A percentile compares a stretch with the other conserved stretches of the same genome.
Evolutionary conservation across 2,888 invertebrate species (phyloP).

Genomic region (Tigriopus californicus): DNA sequence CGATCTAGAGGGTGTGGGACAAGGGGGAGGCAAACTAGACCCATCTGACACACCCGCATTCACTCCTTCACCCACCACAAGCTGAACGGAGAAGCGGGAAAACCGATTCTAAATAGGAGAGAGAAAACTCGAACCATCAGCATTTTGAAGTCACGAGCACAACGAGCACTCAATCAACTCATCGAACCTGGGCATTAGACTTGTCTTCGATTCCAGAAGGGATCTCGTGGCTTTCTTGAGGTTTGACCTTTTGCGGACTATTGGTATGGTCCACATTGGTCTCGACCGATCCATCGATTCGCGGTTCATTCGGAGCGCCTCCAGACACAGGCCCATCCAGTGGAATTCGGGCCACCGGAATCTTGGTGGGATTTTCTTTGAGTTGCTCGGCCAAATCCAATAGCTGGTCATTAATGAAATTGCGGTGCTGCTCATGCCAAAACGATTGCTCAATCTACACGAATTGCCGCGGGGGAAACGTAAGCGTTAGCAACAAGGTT

Average conservation of each 20-base stretch:
- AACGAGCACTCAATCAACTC: not conserved
- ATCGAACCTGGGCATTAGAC: not conserved
- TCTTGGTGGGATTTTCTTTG: conserved; percentile 50
- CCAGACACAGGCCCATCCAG: conserved; percentile 7
- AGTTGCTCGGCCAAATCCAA: conserved; percentile 68
- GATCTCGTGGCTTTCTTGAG: not conserved
- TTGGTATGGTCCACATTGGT: not conserved
- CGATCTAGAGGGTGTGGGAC: too few relatives aligned
- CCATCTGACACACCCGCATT: not conserved
- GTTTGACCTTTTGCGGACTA: not conserved
- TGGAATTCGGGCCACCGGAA: conserved; percentile 34
- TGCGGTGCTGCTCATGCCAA: conserved; percentile 53
- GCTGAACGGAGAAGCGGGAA: conserved; percentile 5
- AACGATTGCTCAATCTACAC: conserved; percentile 52
- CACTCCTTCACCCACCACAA: not conserved
- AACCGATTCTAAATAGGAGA: not conserved
- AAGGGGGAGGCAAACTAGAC: not conserved
- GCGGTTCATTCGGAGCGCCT: conserved; percentile 9
- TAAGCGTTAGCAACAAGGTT: too few relatives aligned
- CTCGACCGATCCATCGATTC: not conserved
- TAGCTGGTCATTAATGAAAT: conserved; percentile 59
- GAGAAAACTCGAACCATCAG: not conserved
- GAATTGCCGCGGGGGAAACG: too few relatives aligned
- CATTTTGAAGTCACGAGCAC: not conserved
- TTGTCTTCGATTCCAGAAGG: not conserved